Evolutionary conservation across 2,797 vertebrate genomes (phyloP).

Genomic region (Distichodus sexfasciatus): DNA sequence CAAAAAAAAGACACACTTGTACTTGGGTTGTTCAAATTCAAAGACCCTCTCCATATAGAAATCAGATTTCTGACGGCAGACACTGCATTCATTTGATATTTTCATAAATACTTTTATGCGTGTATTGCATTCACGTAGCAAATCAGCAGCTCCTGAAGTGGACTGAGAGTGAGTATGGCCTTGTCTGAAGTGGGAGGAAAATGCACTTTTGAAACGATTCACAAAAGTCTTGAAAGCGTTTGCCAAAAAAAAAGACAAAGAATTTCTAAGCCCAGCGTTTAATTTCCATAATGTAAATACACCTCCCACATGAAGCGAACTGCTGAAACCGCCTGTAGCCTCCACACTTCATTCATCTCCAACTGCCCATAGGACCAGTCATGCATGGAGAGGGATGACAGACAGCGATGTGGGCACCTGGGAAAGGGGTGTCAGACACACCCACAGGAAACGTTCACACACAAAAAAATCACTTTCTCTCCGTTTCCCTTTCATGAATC

Average conservation of each 20-base stretch:
- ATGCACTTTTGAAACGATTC: too few species aligned
- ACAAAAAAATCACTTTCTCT: neutral
- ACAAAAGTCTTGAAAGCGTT: too few species aligned
- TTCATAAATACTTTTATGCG: too few species aligned
- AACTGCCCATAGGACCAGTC: conserved; percentile 14
- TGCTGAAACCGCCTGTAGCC: conserved; percentile 9
- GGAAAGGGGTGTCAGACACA: neutral
- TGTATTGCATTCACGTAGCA: too few species aligned
- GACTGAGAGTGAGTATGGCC: too few species aligned
- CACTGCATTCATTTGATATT: too few species aligned
- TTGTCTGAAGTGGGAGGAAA: too few species aligned
- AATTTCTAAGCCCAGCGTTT: neutral
- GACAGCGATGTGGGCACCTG: conserved; percentile 1
- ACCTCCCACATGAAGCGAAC: neutral
- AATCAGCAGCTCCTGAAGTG: too few species aligned
- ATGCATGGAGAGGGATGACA: conserved; percentile 13
- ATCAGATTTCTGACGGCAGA: neutral
- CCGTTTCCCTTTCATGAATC: conserved; percentile 28
- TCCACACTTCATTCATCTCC: conserved; percentile 3
- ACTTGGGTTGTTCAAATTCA: neutral
- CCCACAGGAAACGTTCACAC: neutral
- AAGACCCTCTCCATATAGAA: neutral
- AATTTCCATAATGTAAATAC: conserved; percentile 14
- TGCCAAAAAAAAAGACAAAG: neutral
- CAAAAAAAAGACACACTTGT: neutral